phyloP scores from a whole-genome alignment of 2,797 vertebrate genomes.

The Vireo griseus region DNA sequence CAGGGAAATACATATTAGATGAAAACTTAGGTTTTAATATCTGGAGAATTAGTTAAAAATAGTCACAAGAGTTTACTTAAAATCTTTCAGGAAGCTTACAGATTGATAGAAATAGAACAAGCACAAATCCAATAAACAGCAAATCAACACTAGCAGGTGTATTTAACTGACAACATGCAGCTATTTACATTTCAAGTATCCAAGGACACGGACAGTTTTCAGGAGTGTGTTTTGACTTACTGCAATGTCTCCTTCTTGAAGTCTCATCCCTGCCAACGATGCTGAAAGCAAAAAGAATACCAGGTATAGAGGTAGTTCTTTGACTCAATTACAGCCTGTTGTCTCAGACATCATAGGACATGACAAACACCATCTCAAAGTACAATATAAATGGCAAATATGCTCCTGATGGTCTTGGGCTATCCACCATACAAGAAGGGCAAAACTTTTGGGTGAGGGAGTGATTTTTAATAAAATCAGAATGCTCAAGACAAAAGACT shows the following conservation, averaged over 20 bases:
- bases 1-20: neutral
- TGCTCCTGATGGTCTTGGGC: neutral
- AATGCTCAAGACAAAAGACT: neutral
- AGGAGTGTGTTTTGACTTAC: constrained; percentile 74
- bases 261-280: constrained; percentile 91
- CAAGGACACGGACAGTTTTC: neutral
- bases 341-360: neutral
- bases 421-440: neutral
- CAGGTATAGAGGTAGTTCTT: neutral
- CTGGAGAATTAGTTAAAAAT: constrained; percentile 21
- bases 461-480: neutral
- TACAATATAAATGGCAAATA: neutral
- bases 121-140: neutral
- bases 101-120: constrained; percentile 12
- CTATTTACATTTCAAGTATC: neutral
- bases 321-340: neutral
- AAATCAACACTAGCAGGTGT: neutral
- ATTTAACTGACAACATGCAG: neutral
- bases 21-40: neutral
- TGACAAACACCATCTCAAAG: neutral
- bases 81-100: neutral
- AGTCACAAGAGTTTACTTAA: constrained; percentile 32
- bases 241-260: constrained; percentile 88
- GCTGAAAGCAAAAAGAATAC: constrained; percentile 72
- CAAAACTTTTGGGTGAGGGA: neutral